A percentile compares a stretch with the other conserved stretches of the same genome.
phyloP scores from a whole-genome alignment of 2,113 vertebrate genomes.

The Dendropsophus ebraccatus region DNA sequence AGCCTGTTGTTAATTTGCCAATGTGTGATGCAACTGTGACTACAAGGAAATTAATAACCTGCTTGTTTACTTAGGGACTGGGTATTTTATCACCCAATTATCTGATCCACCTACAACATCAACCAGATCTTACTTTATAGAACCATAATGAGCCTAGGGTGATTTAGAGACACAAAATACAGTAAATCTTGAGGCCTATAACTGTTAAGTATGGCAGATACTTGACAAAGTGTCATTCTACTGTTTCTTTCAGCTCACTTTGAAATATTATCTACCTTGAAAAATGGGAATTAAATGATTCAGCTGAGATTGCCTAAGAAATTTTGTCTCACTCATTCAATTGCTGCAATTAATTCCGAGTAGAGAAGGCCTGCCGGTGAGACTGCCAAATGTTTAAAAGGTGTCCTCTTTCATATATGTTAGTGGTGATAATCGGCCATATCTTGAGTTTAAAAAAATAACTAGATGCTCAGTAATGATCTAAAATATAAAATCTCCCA shows the following conservation, averaged over 20 bases:
- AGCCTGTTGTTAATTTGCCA: conserved; percentile 27
- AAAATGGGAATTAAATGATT: background rate
- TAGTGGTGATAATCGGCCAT: background rate
- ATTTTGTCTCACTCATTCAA: background rate
- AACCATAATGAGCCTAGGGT: background rate
- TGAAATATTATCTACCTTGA: background rate
- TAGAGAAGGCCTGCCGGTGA: background rate
- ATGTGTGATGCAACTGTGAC: conserved; percentile 18
- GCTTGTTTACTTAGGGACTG: conserved; percentile 9
- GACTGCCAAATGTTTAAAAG: background rate
- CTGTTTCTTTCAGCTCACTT: background rate
- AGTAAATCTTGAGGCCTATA: background rate
- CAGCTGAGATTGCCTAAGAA: background rate
- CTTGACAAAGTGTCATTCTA: background rate
- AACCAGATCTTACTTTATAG: background rate
- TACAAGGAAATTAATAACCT: conserved; percentile 20
- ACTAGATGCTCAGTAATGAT: no score
- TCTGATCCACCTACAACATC: conserved; percentile 12
- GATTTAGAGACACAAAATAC: background rate
- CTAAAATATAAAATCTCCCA: no score
- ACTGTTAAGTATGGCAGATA: background rate
- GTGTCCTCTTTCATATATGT: background rate
- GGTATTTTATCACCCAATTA: conserved; percentile 27
- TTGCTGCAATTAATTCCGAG: background rate
- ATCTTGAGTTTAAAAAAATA: no score